A percentile compares a stretch with the other conserved stretches of the same genome.
Evolutionary conservation across 2,888 invertebrate genomes (phyloP).

Genomic region (Stratiomys singularior): DNA sequence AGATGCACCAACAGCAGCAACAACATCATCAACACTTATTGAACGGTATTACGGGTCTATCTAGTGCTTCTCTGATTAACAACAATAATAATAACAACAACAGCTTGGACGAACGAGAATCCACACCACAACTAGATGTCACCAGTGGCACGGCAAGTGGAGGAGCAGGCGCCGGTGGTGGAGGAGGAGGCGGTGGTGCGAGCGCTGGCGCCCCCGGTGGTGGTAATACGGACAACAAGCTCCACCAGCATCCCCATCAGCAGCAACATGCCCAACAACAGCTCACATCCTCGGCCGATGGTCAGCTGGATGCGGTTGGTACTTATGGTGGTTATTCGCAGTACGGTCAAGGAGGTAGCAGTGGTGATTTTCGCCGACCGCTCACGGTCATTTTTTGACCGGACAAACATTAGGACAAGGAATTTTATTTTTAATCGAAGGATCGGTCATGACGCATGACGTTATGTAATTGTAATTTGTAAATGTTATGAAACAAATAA

Average conservation of each 20-base stretch:
- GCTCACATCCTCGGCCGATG: conserved; percentile 61
- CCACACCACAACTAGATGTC: conserved; percentile 62
- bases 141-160: conserved; percentile 54
- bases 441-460: background rate
- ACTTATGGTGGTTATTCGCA: conserved; percentile 61
- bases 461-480: conserved; percentile 8
- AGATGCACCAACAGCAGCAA: conserved; percentile 60
- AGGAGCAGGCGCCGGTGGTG: conserved; percentile 45
- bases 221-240: conserved; percentile 24
- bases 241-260: background rate
- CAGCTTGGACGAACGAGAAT: conserved; percentile 62
- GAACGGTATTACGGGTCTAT: conserved; percentile 55
- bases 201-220: conserved; percentile 52
- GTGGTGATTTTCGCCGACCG: conserved; percentile 63
- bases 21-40: conserved; percentile 62
- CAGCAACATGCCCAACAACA: conserved; percentile 57
- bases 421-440: background rate
- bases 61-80: conserved; percentile 52
- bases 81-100: conserved; percentile 54
- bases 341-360: conserved; percentile 51
- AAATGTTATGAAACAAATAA: background rate
- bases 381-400: conserved; percentile 66
- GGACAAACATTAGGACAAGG: conserved; percentile 53
- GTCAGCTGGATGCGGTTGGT: conserved; percentile 58
- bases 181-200: background rate